Evolutionary conservation across 2,888 invertebrate genomes (phyloP), one percentile per base, ranked within the genome.

Genomic region (Malthinus flaveolus): DNA sequence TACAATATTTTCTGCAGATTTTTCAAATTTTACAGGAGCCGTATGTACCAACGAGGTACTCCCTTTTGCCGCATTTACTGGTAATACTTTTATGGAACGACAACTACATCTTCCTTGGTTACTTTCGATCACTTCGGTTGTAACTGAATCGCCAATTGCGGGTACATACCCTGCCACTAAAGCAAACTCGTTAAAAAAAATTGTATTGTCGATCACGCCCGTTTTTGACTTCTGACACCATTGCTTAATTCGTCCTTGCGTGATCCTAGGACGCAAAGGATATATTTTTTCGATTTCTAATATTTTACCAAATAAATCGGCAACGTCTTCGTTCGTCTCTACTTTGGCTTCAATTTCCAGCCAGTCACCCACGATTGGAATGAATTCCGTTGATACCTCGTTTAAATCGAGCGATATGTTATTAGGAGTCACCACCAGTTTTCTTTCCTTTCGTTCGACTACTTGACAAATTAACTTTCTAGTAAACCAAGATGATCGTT

Each of bases 81-180:
- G 79, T 48, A 76, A 70, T 10, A 82, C 71, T 48, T 78, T 80
- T 49, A 88, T 70, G 0, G 87, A 87, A 65, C 90, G 80, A 87
- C 87, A 85, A 45, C 76, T 75, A 55, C 77, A 83, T 8, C 70
- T 66, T 10, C 81, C 82, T 79, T 88, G 87, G 66, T 85, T 84
- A 73, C 90, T 90, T 78, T 91, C 91, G 67, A 91, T 88, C 1
- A 86, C 82, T 72, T 91, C 87, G 4, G 84, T 83, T 53, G 82
- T 72, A 2, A 89, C 88, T 74, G 82, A 81, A 67, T 88, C 87
- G 8, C 87, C 87, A 49, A 84, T 69, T 36, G 78, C 73, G 0
- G 88, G 85, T 33, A 80, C 71, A 61, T 83, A 80, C 0, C 83
- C 84, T 52, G 78, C 74, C 6, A 83, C 78, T 49, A 89, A 74